phyloP scores from a whole-genome alignment of 2,113 vertebrate species.

The Mormyrus lacerda region DNA sequence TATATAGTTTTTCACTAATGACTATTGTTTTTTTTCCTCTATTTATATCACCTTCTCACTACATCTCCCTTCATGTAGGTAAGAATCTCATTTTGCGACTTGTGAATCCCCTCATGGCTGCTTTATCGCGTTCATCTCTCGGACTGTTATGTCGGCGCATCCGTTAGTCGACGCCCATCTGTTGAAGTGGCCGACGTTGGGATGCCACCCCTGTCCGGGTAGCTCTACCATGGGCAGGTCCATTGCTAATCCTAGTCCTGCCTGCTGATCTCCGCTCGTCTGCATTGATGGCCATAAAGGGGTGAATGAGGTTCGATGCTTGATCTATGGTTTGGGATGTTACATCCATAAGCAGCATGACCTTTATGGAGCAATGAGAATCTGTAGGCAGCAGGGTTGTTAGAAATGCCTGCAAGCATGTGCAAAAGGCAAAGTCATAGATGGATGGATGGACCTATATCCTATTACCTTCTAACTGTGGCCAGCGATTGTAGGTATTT shows the following conservation, averaged over 20 bases:
- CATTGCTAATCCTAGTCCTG: background rate
- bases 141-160: background rate
- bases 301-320: background rate
- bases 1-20: background rate
- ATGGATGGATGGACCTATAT: background rate
- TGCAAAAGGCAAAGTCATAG: background rate
- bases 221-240: background rate
- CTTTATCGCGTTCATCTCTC: background rate
- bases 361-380: background rate
- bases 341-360: background rate
- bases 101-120: background rate
- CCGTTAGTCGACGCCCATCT: background rate
- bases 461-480: background rate
- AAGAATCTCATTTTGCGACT: background rate
- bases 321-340: background rate
- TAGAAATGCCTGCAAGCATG: background rate
- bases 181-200: background rate
- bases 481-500: background rate
- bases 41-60: background rate
- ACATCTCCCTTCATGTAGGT: background rate
- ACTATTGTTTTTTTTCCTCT: background rate
- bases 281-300: background rate
- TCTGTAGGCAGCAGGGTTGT: background rate
- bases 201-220: too few relatives aligned
- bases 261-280: conserved; percentile 1